Percentiles rank a stretch among this genome's conserved stretches.
phyloP scores from a whole-genome alignment of 1,140 invertebrate genomes.

The Calycopis cecrops region DNA sequence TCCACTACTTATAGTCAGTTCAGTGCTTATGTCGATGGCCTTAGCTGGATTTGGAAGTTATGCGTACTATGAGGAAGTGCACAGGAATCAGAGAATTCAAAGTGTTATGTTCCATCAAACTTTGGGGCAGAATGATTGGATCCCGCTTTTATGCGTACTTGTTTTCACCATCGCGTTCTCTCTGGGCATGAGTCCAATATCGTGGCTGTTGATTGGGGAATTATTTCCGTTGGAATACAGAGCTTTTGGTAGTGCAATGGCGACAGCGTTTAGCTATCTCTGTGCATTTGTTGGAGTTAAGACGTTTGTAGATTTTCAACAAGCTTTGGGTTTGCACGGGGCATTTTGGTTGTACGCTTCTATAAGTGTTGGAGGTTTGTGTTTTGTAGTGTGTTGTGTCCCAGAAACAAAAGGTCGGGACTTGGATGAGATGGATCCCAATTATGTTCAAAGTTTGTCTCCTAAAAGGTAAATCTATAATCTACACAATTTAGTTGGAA shows the following conservation, averaged over 20 bases:
- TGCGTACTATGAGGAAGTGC: constrained; percentile 83
- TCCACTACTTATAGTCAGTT: constrained; percentile 86
- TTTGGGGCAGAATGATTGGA: constrained; percentile 83
- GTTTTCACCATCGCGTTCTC: constrained; percentile 91
- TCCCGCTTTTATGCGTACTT: constrained; percentile 87
- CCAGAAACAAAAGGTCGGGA: constrained; percentile 94
- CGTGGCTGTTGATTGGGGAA: constrained; percentile 92
- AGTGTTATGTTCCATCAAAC: constrained; percentile 68
- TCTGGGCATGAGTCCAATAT: constrained; percentile 93
- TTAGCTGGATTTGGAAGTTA: constrained; percentile 88
- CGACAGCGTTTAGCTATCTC: constrained; percentile 90
- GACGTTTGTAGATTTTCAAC: constrained; percentile 90
- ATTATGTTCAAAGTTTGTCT: constrained; percentile 76
- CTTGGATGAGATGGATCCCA: constrained; percentile 91
- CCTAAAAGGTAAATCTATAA: constrained; percentile 57
- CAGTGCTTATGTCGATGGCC: constrained; percentile 88
- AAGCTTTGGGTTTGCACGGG: constrained; percentile 85
- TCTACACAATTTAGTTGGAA: constrained; percentile 35
- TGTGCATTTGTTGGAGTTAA: constrained; percentile 95
- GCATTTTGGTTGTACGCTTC: constrained; percentile 94
- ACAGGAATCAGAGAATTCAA: constrained; percentile 72
- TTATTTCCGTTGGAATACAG: constrained; percentile 92
- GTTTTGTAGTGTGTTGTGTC: constrained; percentile 91
- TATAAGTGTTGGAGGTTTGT: constrained; percentile 87
- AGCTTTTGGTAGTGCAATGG: constrained; percentile 89